Percentiles rank a stretch among this genome's conserved stretches.
Evolutionary conservation across 1,140 invertebrate species (phyloP).

Genomic region (Tetragnatha versicolor): DNA sequence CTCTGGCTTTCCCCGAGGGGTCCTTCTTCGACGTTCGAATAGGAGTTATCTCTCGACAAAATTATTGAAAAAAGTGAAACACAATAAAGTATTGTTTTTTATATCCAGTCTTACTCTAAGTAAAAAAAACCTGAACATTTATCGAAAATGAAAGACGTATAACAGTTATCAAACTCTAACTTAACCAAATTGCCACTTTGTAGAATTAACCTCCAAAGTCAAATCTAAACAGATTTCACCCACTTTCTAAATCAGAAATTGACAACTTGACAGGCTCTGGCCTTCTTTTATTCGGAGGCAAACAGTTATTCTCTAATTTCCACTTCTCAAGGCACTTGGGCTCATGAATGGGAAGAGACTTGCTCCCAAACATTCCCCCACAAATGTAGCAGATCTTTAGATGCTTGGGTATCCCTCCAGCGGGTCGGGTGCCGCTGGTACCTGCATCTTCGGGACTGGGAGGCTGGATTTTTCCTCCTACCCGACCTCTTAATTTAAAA

Average conservation of each 20-base stretch:
- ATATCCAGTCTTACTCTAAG: too few relatives aligned
- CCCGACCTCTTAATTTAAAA: background rate
- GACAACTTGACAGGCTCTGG: slow-evolving; percentile 31
- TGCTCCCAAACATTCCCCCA: slow-evolving; percentile 34
- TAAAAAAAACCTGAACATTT: too few relatives aligned
- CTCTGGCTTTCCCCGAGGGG: too few relatives aligned
- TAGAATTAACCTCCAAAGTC: background rate
- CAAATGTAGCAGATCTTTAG: slow-evolving; percentile 43
- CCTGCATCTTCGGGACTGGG: background rate
- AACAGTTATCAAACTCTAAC: too few relatives aligned
- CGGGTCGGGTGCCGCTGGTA: background rate
- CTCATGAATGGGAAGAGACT: slow-evolving; percentile 39
- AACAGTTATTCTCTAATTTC: slow-evolving; percentile 18
- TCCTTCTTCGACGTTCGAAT: too few relatives aligned
- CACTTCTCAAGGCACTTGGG: slow-evolving; percentile 44
- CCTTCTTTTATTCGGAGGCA: slow-evolving; percentile 14
- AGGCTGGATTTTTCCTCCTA: background rate
- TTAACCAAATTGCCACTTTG: too few relatives aligned
- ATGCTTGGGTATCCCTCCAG: background rate
- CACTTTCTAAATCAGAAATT: background rate
- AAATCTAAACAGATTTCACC: background rate
- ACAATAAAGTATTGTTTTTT: too few relatives aligned
- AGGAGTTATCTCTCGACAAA: too few relatives aligned
- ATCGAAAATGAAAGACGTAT: too few relatives aligned
- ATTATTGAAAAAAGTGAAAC: too few relatives aligned